Evolutionary conservation across 2,888 invertebrate species (phyloP), one percentile per base, ranked within the genome.

Genomic region (Pinctada fucata): DNA sequence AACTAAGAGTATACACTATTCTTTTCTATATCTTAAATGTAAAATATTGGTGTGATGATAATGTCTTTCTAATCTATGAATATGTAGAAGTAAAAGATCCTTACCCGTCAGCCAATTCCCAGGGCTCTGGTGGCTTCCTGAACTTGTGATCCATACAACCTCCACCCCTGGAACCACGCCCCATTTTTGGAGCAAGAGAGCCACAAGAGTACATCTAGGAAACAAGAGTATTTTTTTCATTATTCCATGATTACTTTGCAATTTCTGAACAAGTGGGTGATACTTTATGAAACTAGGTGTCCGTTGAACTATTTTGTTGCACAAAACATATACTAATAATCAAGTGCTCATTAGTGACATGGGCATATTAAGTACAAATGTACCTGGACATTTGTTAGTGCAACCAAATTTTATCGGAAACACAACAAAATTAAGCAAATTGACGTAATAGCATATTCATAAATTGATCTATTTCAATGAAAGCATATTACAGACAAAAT

Each of bases 101-200:
- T 86, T 90, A 94, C 93, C 94, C 94, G 89, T 94, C 94, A 63
- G 93, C 93, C 64, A 93, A 84, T 85, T 94, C 94, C 94, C 94
- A 94, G 0, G 94, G 94, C 83, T 94, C 93, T 48, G 94, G 89
- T 2, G 93, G 92, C 79, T 93, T 92, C 47, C 91, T 89, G 85
- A 93, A 93, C 76, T 91, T 90, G 81, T 93, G 92, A 83, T 93
- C 93, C 86, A 93, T 91, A 81, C 93, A 93, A 8, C 93, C 93
- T 80, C 89, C 92, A 13, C 90, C 91, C 67, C 90, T 90, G 16
- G 82, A 83, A 16, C 91, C 93, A 64, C 93, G 88, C 13, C 93
- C 91, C 93, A 94, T 93, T 87, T 93, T 94, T 16, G 94, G 94
- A 13, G 94, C 94, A 84, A 94, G 87, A 2, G 94, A 93, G 0